Percentiles rank a stretch among this genome's conserved stretches.
phyloP scores from a whole-genome alignment of 2,797 vertebrate genomes.

The Columba guinea region DNA sequence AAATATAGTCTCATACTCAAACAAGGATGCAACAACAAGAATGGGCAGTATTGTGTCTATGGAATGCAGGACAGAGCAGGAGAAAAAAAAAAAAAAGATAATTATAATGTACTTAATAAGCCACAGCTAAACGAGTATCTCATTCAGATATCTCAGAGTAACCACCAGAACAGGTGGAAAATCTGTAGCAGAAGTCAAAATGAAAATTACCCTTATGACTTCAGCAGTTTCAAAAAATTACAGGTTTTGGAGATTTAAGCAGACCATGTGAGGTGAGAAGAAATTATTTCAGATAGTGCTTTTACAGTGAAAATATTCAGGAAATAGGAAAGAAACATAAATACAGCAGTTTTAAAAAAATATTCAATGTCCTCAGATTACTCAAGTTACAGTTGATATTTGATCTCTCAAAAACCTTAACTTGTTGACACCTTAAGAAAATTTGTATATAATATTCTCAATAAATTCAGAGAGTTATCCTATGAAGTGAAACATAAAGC shows the following conservation, averaged over 20 bases:
- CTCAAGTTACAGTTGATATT: background rate
- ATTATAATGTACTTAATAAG: background rate
- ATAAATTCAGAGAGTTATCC: background rate
- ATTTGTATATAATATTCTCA: background rate
- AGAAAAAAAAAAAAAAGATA: background rate
- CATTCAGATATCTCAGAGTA: background rate
- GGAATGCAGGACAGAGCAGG: background rate
- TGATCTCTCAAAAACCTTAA: background rate
- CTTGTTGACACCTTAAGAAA: background rate
- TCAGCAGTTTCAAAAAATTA: background rate
- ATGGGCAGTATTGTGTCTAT: background rate
- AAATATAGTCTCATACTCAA: background rate
- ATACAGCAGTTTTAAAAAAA: background rate
- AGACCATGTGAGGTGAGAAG: rapidly evolving
- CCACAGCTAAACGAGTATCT: background rate
- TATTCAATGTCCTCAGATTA: background rate
- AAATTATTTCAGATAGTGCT: background rate
- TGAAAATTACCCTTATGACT: background rate
- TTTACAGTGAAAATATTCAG: background rate
- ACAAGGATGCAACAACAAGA: background rate
- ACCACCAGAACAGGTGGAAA: background rate
- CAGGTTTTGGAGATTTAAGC: background rate
- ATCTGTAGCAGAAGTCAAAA: background rate
- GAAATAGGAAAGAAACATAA: background rate
- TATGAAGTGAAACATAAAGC: background rate